Percentiles rank a stretch among this genome's conserved stretches.
These are phyloP conservation scores for Pangasius larnaudii DNA, from an alignment of 2,797 vertebrate genomes.

Conservation along the genomic window DNA sequence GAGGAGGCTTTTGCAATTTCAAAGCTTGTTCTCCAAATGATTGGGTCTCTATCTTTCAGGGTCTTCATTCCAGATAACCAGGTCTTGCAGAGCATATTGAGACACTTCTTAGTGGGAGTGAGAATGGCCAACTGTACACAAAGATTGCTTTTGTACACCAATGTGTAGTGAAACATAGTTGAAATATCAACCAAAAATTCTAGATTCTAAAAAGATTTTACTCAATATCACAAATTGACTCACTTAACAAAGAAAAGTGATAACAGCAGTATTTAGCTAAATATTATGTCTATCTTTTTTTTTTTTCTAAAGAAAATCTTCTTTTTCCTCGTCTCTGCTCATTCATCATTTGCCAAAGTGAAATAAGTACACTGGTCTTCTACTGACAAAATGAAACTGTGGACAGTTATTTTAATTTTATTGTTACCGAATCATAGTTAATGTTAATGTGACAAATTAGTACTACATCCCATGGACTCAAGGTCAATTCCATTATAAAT, in stretches of 20 bases:
- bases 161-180: background rate
- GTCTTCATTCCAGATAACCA: background rate
- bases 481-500: background rate
- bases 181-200: background rate
- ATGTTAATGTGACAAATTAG: background rate
- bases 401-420: background rate
- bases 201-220: background rate
- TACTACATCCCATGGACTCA: background rate
- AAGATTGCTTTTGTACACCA: background rate
- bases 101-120: background rate
- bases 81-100: background rate
- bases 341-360: background rate
- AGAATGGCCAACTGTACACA: background rate
- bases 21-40: background rate
- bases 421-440: background rate
- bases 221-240: background rate
- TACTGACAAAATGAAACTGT: background rate
- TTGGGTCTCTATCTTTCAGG: background rate
- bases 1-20: background rate
- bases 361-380: background rate
- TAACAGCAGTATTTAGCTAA: background rate
- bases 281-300: background rate
- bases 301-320: no score
- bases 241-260: background rate
- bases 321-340: background rate